A percentile compares a stretch with the other conserved stretches of the same genome.
Evolutionary conservation across 2,888 invertebrate genomes (phyloP).

Genomic region (Amiota minor): DNA sequence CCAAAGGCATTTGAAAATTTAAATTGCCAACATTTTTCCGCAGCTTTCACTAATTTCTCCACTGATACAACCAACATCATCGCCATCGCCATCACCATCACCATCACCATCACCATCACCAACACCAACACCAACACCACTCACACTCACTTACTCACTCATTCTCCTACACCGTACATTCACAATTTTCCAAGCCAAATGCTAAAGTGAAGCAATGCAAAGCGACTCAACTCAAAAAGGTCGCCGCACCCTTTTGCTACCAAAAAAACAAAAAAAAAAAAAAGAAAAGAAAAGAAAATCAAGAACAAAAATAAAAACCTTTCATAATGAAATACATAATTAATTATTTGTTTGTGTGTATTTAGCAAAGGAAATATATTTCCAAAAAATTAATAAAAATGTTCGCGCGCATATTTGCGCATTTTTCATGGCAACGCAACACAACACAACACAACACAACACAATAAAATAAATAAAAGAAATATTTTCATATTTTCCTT

Average conservation of each 20-base stretch:
- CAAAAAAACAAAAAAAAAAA: conserved; percentile 7
- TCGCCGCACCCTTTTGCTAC: conserved; percentile 22
- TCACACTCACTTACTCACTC: conserved; percentile 8
- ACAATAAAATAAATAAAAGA: conserved; percentile 17
- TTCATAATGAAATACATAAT: conserved; percentile 18
- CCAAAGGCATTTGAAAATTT: conserved; percentile 43
- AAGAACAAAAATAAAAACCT: not conserved
- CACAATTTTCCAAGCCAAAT: not conserved
- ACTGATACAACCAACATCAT: conserved; percentile 53
- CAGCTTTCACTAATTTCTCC: conserved; percentile 56
- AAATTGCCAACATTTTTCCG: conserved; percentile 61
- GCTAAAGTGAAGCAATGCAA: not conserved
- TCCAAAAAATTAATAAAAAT: not conserved
- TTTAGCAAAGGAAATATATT: conserved; percentile 21
- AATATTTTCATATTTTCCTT: conserved; percentile 27
- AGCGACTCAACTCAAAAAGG: conserved; percentile 20
- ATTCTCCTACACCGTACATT: not conserved
- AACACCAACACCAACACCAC: not conserved
- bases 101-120: too few species aligned
- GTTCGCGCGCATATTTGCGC: too few species aligned
- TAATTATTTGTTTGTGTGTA: not conserved
- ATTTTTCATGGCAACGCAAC: too few species aligned
- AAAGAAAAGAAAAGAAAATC: not conserved
- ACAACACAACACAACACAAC: too few species aligned
- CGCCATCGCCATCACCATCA: conserved; percentile 45